Evolutionary conservation across 92 coral and sea anemone species (phyloP).

Genomic region (Parazoanthus atlanticus): DNA sequence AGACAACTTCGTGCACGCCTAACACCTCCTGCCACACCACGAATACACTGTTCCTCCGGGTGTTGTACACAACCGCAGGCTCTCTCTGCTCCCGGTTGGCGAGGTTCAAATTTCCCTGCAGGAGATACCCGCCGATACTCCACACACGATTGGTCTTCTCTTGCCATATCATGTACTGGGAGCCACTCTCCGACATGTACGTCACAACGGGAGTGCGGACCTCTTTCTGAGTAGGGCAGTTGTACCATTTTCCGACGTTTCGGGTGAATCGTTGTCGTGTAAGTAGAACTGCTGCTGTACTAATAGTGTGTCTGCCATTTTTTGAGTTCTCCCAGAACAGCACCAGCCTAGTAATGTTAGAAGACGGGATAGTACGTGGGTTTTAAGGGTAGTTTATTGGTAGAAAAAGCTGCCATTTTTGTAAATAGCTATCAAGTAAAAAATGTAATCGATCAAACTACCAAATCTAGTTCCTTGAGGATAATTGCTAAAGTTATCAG

Average conservation of each 20-base stretch:
- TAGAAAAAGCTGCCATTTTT: too few species aligned
- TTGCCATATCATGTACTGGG: slow-evolving; percentile 88
- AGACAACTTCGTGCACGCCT: slow-evolving; percentile 46
- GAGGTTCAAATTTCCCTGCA: slow-evolving; percentile 68
- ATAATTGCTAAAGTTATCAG: too few species aligned
- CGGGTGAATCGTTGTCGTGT: slow-evolving; percentile 54
- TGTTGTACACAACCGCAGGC: slow-evolving; percentile 73
- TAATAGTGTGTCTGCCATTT: slow-evolving; percentile 65
- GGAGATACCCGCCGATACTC: slow-evolving; percentile 80
- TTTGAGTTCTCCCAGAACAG: slow-evolving; percentile 89
- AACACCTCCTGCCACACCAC: slow-evolving; percentile 87
- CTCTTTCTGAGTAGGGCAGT: slow-evolving; percentile 63
- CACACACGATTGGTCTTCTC: slow-evolving; percentile 62
- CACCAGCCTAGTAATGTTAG: slow-evolving; percentile 61
- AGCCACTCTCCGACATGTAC: slow-evolving; percentile 67
- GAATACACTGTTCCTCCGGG: slow-evolving; percentile 46
- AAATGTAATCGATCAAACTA: too few species aligned
- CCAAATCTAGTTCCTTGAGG: too few species aligned
- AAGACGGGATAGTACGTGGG: background rate
- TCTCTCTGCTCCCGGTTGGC: slow-evolving; percentile 59
- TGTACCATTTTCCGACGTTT: slow-evolving; percentile 46
- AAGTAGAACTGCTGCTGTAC: slow-evolving; percentile 61
- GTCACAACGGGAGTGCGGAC: slow-evolving; percentile 77
- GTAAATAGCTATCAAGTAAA: too few species aligned
- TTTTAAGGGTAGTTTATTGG: background rate